Evolutionary conservation across 1,140 invertebrate genomes (phyloP), one percentile per base, ranked within the genome.

Genomic region (Eriosoma lanigerum): DNA sequence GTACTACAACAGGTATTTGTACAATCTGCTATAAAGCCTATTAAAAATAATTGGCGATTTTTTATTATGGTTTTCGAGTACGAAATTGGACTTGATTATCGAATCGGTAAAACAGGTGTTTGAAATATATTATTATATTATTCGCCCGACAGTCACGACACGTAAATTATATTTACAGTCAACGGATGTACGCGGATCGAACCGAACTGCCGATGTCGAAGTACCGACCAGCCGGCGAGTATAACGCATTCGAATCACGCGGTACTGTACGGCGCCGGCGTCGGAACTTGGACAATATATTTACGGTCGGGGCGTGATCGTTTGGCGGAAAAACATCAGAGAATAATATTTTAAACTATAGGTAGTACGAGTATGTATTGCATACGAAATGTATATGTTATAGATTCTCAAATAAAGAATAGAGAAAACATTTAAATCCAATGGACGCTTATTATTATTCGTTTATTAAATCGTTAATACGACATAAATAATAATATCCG

Each of bases 181-280:
- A 29, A 66, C 32, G 62, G 62, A 38, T 29, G 62, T 38, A 44
- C 62, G 62, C 62, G 62, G 62, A 66, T 66, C 62, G 19, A 38
- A 29, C 62, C 29, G 29, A 19, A 66, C 62, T 66, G 62, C 10
- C 62, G 29, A 64, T n/a, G n/a, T n/a, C n/a, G n/a, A n/a, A n/a
- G n/a, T n/a, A n/a, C n/a, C 60, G 62, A 12, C 24, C 15, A 12
- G n/a, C 58, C 62, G 62, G 24, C 62, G 32, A 66, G 24, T 60
- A 60, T 38, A n/a, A 66, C 62, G 62, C 62, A 64, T 10, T 38
- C 62, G 62, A 19, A 66, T 66, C 62, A 66, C 62, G 62, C 62
- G 62, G 62, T 38, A 21, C 29, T 10, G 32, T 1, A 66, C 62
- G 12, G 62, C 62, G 62, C 62, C 62, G 62, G 62, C 62, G 62